phyloP scores from a whole-genome alignment of 2,797 vertebrate species.

The Dendrocincla fuliginosa region DNA sequence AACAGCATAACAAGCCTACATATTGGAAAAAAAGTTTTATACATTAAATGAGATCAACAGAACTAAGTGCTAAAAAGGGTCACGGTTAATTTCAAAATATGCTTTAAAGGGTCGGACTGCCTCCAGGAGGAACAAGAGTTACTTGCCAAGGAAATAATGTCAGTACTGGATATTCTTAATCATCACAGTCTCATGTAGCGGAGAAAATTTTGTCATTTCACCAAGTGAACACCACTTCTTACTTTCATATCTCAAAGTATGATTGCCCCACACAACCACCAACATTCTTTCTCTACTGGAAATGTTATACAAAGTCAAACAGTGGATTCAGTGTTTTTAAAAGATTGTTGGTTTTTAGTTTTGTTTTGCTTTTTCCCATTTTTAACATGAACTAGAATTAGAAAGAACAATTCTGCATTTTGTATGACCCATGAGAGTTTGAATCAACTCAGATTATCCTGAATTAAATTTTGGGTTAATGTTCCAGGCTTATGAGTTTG shows the following conservation, averaged over 20 bases:
- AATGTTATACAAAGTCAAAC: neutral
- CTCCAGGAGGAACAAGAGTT: slow-evolving; percentile 35
- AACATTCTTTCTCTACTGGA: neutral
- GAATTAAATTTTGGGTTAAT: neutral
- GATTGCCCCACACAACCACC: accelerated
- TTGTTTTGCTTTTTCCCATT: neutral
- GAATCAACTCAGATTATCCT: neutral
- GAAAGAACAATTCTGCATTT: neutral
- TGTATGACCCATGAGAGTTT: neutral
- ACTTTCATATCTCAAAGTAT: neutral
- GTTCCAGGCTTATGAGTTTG: neutral
- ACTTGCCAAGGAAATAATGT: slow-evolving; percentile 38
- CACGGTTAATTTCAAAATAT: neutral
- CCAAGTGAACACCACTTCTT: neutral
- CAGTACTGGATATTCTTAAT: slow-evolving; percentile 12
- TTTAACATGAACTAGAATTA: neutral
- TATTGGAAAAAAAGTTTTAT: neutral
- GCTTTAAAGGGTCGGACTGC: neutral
- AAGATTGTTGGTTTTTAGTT: neutral
- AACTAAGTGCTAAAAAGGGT: neutral
- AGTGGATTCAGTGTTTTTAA: neutral
- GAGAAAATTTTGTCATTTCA: slow-evolving; percentile 30
- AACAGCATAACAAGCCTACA: neutral
- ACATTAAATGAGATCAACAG: slow-evolving; percentile 32
- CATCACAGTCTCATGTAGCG: neutral